These are phyloP conservation scores for Motacilla alba DNA, from an alignment of 2,113 vertebrate species.

Conservation along the genomic window DNA sequence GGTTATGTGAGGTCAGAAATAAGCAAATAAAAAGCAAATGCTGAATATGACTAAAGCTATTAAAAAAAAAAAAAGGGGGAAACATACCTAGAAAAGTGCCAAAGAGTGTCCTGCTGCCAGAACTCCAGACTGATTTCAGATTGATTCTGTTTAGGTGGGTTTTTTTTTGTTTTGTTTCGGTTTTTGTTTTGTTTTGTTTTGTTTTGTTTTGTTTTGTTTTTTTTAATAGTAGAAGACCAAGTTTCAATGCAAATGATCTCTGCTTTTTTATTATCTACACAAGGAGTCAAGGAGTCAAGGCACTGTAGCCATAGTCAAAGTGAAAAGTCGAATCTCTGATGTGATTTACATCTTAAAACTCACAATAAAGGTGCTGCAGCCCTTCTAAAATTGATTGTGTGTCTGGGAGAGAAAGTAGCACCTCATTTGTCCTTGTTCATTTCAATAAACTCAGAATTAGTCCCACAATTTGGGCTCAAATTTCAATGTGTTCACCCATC, in stretches of 20 bases:
- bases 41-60: background rate
- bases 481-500: background rate
- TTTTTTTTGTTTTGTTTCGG: too few relatives aligned
- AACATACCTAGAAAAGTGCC: background rate
- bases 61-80: background rate
- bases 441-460: conserved; percentile 54
- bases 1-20: background rate
- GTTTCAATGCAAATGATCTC: background rate
- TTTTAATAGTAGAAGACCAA: accelerated
- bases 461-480: conserved; percentile 1
- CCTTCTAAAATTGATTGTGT: background rate
- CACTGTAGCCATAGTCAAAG: background rate
- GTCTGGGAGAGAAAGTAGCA: background rate
- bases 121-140: background rate
- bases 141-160: background rate
- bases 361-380: background rate
- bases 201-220: background rate
- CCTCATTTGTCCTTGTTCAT: conserved; percentile 54
- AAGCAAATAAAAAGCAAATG: background rate
- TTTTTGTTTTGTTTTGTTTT: background rate
- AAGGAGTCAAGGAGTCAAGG: background rate
- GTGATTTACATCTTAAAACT: background rate
- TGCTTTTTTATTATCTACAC: background rate
- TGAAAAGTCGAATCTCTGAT: background rate
- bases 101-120: background rate